Base-by-base conservation (phyloP, 1,140 invertebrate genomes). In the Spodoptera frugiperda region DNA sequence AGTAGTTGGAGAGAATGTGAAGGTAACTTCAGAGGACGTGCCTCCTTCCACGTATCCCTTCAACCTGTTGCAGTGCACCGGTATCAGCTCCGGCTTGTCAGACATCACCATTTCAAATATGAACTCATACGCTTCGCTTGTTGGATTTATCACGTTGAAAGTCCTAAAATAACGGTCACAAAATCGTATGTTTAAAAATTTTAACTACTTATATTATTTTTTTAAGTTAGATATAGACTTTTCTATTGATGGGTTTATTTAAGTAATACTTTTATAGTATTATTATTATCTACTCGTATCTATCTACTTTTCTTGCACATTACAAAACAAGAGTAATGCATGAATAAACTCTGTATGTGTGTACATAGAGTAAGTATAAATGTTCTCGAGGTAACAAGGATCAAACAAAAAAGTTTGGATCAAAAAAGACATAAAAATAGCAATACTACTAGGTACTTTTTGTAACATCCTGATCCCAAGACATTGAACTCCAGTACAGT, bases 401-500 rank as follows among this genome's bases (percentile, higher is more conserved):
- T 25, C 1, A 25, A 25, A 25, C 25, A 25, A 25, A 25, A 25
- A 25, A 2, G 5, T 25, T 25, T 2, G 3, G 0, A 25, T 4
- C 25, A 25, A 25, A 25, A 25, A 25, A 25, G 3, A 25, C 25
- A 4, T 25, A 25, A 25, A 25, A 25, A 25, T 25, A 25, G n/a
- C n/a, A n/a, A n/a, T n/a, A n/a, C n/a, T n/a, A n/a, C n/a, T n/a
- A 55, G 12, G 10, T 67, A 74, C 92, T 93, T 94, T 86, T 92
- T 91, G 72, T 92, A 92, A 78, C 92, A 94, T 46, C 94, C 94
- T 0, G 89, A 84, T 44, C 95, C 95, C 33, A 95, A 78, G 14
- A 95, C 92, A 51, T 94, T 93, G 76, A 95, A 94, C 81, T 95
- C 95, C 46, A 95, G 79, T 3, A 95, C 93, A 39, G 85, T 91